Evolutionary conservation across 1,140 invertebrate species (phyloP).

Genomic region (Calliopsis andreniformis): DNA sequence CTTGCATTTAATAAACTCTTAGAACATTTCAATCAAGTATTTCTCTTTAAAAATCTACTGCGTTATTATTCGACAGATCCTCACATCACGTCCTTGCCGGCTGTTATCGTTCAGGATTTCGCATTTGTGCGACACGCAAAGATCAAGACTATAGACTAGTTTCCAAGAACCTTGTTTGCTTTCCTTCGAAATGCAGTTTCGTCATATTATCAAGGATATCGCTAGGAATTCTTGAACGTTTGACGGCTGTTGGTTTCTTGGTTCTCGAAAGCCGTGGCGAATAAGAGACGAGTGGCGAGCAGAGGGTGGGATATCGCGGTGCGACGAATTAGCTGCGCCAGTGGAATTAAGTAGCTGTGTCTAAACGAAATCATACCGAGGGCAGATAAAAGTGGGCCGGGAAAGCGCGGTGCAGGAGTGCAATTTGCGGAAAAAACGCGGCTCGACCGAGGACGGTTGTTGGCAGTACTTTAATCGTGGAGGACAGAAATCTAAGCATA

Average conservation of each 20-base stretch:
- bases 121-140: no score
- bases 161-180: no score
- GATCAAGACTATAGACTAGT: no score
- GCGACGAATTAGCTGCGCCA: constrained; percentile 18
- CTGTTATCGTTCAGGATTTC: no score
- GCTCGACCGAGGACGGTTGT: neutral
- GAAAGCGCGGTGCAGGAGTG: neutral
- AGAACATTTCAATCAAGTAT: no score
- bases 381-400: constrained; percentile 23
- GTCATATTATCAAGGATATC: neutral
- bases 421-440: constrained; percentile 22
- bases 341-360: constrained; percentile 19
- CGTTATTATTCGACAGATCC: no score
- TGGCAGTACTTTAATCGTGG: neutral
- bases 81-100: no score
- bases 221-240: neutral
- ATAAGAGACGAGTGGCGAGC: neutral
- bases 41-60: no score
- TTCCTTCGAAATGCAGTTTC: neutral
- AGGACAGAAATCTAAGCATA: neutral
- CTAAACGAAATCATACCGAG: constrained; percentile 29
- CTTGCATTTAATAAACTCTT: no score
- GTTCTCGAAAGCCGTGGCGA: neutral
- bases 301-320: neutral
- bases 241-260: neutral